These are phyloP conservation scores for Sycobia sp. DNA, from an alignment of 1,140 invertebrate species.

Conservation along the genomic window DNA sequence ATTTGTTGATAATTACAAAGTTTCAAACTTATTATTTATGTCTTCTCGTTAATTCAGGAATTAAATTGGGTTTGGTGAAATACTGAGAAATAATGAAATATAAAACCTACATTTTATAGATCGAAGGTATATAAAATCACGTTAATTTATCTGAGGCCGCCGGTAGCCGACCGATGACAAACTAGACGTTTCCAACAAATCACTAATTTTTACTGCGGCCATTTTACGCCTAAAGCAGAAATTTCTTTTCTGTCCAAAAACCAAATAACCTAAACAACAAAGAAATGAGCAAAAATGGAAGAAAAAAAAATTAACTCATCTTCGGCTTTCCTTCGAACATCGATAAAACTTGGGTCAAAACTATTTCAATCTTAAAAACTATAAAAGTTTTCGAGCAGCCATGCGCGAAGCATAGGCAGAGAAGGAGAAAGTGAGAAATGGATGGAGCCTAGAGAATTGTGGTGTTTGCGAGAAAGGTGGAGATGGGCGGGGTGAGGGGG, in stretches of 20 bases:
- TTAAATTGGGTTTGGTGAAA: too few species aligned
- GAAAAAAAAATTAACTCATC: conserved; percentile 12
- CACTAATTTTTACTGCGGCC: conserved; percentile 12
- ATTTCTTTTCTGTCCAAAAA: conserved; percentile 10
- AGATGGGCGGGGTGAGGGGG: neutral
- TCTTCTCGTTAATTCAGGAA: too few species aligned
- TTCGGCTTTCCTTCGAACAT: conserved; percentile 19
- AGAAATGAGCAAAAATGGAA: too few species aligned
- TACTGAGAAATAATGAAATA: too few species aligned
- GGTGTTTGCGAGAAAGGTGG: neutral
- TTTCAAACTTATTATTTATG: too few species aligned
- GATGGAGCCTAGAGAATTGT: conserved; percentile 20
- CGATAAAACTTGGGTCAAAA: conserved; percentile 1
- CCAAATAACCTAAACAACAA: too few species aligned
- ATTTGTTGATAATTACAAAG: too few species aligned
- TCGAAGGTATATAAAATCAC: too few species aligned
- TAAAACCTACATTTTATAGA: too few species aligned
- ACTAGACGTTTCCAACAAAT: conserved; percentile 28
- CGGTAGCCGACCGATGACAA: conserved; percentile 16
- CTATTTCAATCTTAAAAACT: conserved; percentile 15
- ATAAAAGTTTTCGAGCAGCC: conserved; percentile 20
- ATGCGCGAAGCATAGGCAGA: conserved; percentile 31
- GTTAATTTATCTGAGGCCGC: too few species aligned
- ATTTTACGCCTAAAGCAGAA: conserved; percentile 20
- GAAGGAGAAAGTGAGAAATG: conserved; percentile 26